phyloP scores from a whole-genome alignment of 2,113 vertebrate genomes.

The Tychaedon coryphoeus region DNA sequence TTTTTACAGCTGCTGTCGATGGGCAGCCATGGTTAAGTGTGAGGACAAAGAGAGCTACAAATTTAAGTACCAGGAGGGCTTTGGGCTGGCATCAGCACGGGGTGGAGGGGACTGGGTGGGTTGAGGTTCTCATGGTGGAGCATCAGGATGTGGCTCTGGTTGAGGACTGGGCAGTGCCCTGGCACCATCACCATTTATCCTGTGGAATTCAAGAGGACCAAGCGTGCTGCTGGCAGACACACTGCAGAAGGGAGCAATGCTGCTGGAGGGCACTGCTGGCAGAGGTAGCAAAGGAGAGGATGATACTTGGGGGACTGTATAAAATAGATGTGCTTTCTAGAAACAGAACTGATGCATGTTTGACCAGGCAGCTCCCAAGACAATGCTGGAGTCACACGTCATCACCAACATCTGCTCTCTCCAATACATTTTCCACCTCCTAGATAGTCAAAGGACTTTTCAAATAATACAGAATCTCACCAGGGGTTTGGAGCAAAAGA shows the following conservation, averaged over 20 bases:
- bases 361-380: not conserved
- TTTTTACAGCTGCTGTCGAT: not conserved
- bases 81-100: not conserved
- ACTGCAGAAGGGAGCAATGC: not conserved
- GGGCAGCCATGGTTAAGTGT: not conserved
- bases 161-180: not conserved
- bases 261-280: not conserved
- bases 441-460: not conserved
- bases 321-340: not conserved
- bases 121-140: not conserved
- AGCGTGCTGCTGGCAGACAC: accelerated
- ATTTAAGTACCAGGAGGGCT: not conserved
- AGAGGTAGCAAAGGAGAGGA: not conserved
- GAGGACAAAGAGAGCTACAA: not conserved
- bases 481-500: not conserved
- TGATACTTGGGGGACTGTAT: not conserved
- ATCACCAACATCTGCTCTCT: not conserved
- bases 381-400: not conserved
- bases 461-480: not conserved
- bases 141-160: not conserved
- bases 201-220: accelerated
- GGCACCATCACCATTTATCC: not conserved
- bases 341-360: not conserved
- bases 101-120: not conserved
- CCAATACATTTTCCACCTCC: not conserved